phyloP scores from a whole-genome alignment of 2,113 vertebrate species.

The Phodopus roborovskii region DNA sequence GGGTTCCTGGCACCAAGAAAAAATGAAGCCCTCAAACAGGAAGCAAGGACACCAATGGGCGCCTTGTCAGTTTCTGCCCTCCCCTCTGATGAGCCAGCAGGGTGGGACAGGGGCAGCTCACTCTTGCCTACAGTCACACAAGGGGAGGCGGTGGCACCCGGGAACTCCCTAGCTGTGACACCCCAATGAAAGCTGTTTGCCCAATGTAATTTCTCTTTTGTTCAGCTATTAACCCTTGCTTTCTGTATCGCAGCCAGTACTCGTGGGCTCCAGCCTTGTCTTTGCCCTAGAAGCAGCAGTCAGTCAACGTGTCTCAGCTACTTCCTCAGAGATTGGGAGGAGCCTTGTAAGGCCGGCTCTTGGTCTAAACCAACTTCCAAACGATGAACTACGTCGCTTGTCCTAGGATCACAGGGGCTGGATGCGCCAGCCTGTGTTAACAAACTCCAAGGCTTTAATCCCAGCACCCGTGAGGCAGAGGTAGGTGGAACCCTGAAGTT shows the following conservation, averaged over 20 bases:
- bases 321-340: rapidly evolving
- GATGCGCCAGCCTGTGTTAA: not conserved
- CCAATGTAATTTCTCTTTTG: not conserved
- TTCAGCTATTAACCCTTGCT: not conserved
- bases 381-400: not conserved
- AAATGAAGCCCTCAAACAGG: not conserved
- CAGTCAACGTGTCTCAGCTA: rapidly evolving
- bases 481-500: not conserved
- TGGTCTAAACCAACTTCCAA: not conserved
- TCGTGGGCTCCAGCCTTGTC: not conserved
- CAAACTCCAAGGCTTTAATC: not conserved
- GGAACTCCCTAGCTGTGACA: not conserved
- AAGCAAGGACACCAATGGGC: not conserved
- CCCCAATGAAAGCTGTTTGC: not conserved
- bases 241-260: not conserved
- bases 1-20: not conserved
- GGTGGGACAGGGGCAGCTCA: not conserved
- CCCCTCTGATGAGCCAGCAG: not conserved
- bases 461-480: not conserved
- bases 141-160: not conserved
- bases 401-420: not conserved
- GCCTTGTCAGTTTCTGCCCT: not conserved
- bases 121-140: not conserved
- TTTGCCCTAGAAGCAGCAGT: not conserved
- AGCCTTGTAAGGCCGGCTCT: not conserved